Base-by-base conservation (phyloP, 35 echinoderm and acorn worm species). In the Ophiothrix spiculata region DNA sequence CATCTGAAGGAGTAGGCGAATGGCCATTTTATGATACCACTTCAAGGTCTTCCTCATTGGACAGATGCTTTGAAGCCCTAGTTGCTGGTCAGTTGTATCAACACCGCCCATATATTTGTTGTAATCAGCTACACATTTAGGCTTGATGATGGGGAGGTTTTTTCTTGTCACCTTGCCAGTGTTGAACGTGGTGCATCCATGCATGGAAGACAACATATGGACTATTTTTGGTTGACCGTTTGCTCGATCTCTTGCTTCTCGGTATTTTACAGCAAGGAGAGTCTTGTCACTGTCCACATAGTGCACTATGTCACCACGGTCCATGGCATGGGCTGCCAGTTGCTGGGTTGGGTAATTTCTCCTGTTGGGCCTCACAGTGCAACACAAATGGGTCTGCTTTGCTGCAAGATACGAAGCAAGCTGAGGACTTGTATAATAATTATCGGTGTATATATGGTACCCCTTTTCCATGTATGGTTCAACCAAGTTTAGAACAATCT, bases 51-150 rank as follows among this genome's bases (percentile, higher is more conserved):
- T 80, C 11, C 78, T 33, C 78, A 80, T 80, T 38, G 78, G 78
- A 38, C 78, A 80, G 78, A 80, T 29, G 78, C 38, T 80, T 38
- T 80, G 78, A 39, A 80, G 17, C 19, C 78, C 78, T 14, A 80
- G 78, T 37, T 34, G 28, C 36, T 39, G 38, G 37, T 80, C 80
- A 6, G 80, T 88, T 34, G 15, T 37, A 45, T 88, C 77, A 0
- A 88, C 86, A 0, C 86, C 86, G 38, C 77, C 77, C 86, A 88
- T 88, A 33, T 64, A 29, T 0, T 28, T 12, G 40, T 88, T 88
- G 45, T 81, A 88, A 11, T 88, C 33, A 32, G 86, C 56, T 15
- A 81, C 86, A 64, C 86, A 88, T 1, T 37, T 36, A 31, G 77
- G 86, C 28, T 88, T 88, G 77, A 88, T 81, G 10, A 88, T 81